phyloP scores from a whole-genome alignment of 2,888 invertebrate genomes.

The Phania funesta region DNA sequence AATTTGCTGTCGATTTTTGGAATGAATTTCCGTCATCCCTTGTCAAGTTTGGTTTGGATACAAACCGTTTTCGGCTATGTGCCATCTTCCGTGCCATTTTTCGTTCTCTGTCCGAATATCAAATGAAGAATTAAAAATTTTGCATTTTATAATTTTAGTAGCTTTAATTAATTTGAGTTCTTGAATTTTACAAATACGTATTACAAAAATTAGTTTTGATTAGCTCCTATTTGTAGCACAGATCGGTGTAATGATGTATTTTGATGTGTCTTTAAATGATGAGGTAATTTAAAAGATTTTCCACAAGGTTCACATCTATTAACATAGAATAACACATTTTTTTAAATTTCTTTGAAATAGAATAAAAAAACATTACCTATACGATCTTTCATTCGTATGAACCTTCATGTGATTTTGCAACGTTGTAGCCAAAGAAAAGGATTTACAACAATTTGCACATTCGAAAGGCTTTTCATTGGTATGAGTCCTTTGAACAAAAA shows the following conservation, averaged over 20 bases:
- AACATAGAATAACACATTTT: background rate
- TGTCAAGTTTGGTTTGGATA: too few species aligned
- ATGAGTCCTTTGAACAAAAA: slow-evolving; percentile 66
- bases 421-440: slow-evolving; percentile 75
- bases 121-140: too few species aligned
- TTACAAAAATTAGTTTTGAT: background rate
- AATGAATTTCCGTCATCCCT: too few species aligned
- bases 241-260: slow-evolving; percentile 70
- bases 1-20: too few species aligned
- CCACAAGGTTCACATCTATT: slow-evolving; percentile 76
- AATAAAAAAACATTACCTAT: slow-evolving; percentile 67
- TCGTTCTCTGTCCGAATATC: too few species aligned
- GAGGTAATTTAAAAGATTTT: slow-evolving; percentile 78
- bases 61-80: too few species aligned
- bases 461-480: slow-evolving; percentile 77
- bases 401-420: slow-evolving; percentile 74
- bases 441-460: slow-evolving; percentile 73
- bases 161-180: too few species aligned
- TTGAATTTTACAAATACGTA: too few species aligned
- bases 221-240: background rate
- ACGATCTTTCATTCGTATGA: slow-evolving; percentile 75
- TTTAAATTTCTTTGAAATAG: background rate
- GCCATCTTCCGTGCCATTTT: too few species aligned
- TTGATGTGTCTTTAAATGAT: slow-evolving; percentile 78
- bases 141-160: too few species aligned